A percentile compares a stretch with the other conserved stretches of the same genome.
Conservation (phyloP, 2,797 vertebrate species). For the Ispidina lecontei region DNA sequence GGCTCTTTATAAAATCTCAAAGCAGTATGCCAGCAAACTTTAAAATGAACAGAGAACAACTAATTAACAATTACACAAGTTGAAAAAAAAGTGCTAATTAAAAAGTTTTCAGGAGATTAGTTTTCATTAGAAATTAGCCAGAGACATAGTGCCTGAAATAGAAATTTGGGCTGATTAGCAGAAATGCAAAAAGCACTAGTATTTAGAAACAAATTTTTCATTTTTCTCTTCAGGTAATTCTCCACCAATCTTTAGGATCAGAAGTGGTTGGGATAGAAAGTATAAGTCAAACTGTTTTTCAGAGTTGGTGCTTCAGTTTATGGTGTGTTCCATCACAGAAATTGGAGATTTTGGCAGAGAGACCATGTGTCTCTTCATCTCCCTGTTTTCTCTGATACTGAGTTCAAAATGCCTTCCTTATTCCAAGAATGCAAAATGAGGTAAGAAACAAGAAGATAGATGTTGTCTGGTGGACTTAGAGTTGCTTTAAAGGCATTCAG, state of each 20-base stretch:
- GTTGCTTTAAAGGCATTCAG: not conserved
- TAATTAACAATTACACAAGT: slow-evolving; percentile 51
- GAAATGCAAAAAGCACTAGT: not conserved
- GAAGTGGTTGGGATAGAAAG: not conserved
- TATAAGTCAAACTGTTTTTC: not conserved
- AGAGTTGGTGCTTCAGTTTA: not conserved
- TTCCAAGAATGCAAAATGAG: not conserved
- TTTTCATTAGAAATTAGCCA: slow-evolving; percentile 48
- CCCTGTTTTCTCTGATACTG: not conserved
- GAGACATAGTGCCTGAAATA: slow-evolving; percentile 13
- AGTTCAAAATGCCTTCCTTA: not conserved
- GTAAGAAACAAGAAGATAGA: not conserved
- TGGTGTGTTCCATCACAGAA: not conserved
- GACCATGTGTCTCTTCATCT: not conserved
- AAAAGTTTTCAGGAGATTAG: slow-evolving; percentile 18
- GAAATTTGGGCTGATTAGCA: slow-evolving; percentile 18
- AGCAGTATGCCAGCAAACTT: slow-evolving; percentile 26
- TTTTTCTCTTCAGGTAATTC: not conserved
- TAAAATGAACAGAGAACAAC: slow-evolving; percentile 42
- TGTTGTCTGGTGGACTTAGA: not conserved
- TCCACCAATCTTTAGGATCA: not conserved
- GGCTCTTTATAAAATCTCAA: slow-evolving; percentile 19
- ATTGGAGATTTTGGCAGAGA: not conserved
- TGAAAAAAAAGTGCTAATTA: slow-evolving; percentile 64
- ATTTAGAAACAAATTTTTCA: not conserved